phyloP scores from a whole-genome alignment of 2,113 vertebrate genomes.

The Aviceda subcristata region DNA sequence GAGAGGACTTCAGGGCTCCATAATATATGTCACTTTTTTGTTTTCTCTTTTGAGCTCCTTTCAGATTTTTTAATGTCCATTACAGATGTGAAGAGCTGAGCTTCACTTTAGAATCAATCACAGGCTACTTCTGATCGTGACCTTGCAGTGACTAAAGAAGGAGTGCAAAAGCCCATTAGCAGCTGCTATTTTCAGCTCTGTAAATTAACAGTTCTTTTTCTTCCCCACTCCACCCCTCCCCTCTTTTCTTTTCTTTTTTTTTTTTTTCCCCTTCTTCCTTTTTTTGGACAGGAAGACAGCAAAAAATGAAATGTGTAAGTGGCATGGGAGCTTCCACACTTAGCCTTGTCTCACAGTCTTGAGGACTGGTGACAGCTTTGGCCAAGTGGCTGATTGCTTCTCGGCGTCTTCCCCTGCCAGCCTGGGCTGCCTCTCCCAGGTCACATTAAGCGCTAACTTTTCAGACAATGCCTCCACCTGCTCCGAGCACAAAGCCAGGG shows the following conservation, averaged over 20 bases:
- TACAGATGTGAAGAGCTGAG: conserved; percentile 13
- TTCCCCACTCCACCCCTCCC: not conserved
- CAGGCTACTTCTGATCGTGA: conserved; percentile 55
- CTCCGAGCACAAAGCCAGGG: not conserved
- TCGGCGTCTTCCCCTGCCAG: not conserved
- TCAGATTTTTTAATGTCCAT: conserved; percentile 47
- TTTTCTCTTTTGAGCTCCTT: conserved; percentile 28
- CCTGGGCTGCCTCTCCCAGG: not conserved
- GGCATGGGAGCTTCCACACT: not conserved
- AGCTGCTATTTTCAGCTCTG: conserved; percentile 64
- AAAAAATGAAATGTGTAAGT: conserved; percentile 10
- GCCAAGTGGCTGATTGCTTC: conserved; percentile 28
- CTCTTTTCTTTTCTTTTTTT: not conserved
- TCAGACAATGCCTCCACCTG: not conserved
- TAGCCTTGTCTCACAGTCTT: not conserved
- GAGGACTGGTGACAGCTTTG: conserved; percentile 28
- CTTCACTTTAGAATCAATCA: conserved; percentile 68
- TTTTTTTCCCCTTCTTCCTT: not conserved
- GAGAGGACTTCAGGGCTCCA: not conserved
- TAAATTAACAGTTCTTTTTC: conserved; percentile 56
- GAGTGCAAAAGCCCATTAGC: conserved; percentile 67
- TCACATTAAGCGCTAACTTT: not conserved
- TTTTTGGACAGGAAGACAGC: conserved; percentile 63
- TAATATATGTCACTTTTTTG: conserved; percentile 19
- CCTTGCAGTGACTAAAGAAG: conserved; percentile 61